Conservation (phyloP, 2,888 invertebrate species). For the Lycia hirtaria region DNA sequence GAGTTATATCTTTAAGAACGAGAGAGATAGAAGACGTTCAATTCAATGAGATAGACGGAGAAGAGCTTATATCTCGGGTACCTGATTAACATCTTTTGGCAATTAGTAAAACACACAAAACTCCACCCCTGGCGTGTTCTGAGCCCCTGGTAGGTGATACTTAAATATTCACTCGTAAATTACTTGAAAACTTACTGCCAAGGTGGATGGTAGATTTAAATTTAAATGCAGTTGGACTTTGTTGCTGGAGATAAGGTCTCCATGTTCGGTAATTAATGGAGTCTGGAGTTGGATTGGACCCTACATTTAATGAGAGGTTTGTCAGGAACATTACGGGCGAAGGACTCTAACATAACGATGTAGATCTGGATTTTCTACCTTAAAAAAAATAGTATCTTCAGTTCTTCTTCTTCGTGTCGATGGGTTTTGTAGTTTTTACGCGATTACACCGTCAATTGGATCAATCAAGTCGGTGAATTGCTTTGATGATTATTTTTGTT, state of each 20-base stretch:
- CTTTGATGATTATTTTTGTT: too few species aligned
- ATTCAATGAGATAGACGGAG: constrained; percentile 48
- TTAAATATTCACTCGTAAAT: constrained; percentile 84
- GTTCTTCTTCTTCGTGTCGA: too few species aligned
- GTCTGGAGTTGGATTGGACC: constrained; percentile 22
- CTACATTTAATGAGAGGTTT: constrained; percentile 25
- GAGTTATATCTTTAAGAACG: constrained; percentile 76
- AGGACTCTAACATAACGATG: too few species aligned
- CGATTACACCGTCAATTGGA: too few species aligned
- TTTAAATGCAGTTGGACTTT: constrained; percentile 74
- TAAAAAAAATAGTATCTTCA: too few species aligned
- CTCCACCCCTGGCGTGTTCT: constrained; percentile 85
- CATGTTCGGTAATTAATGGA: constrained; percentile 53
- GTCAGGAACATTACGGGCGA: background rate
- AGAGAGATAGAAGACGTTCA: constrained; percentile 53
- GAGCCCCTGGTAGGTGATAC: constrained; percentile 83
- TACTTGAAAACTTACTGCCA: constrained; percentile 82
- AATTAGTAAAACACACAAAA: constrained; percentile 88
- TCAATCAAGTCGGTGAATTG: too few species aligned
- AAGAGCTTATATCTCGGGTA: constrained; percentile 65
- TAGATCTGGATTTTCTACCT: too few species aligned
- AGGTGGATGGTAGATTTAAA: constrained; percentile 80
- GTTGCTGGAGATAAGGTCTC: constrained; percentile 66
- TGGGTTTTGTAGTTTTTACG: too few species aligned
- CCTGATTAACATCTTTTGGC: constrained; percentile 87